These are phyloP conservation scores for Grus americana DNA, from an alignment of 2,113 vertebrate genomes.

Conservation along the genomic window DNA sequence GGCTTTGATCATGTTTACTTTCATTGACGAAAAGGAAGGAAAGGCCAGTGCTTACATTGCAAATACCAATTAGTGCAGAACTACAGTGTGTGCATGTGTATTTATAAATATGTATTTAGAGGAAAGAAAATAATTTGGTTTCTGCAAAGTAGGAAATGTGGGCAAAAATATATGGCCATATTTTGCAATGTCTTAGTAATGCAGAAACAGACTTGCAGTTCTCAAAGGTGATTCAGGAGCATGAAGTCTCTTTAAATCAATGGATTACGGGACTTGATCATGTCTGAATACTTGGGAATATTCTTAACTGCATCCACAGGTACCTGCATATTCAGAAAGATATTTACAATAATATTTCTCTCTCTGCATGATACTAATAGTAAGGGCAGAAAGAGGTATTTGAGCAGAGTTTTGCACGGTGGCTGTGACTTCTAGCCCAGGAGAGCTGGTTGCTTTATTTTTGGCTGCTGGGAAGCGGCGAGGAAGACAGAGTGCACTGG, in stretches of 20 bases:
- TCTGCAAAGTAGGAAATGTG: neutral
- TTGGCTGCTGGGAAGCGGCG: neutral
- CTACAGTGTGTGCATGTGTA: neutral
- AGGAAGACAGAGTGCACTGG: neutral
- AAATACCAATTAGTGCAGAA: conserved; percentile 51
- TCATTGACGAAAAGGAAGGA: conserved; percentile 31
- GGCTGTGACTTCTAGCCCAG: neutral
- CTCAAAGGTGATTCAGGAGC: neutral
- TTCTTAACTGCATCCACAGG: neutral
- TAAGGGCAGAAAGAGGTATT: neutral
- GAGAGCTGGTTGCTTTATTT: neutral
- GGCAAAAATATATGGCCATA: neutral
- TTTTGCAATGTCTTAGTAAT: neutral
- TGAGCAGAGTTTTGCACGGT: neutral
- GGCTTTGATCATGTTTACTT: conserved; percentile 56
- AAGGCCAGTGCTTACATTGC: conserved; percentile 48
- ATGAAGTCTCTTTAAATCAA: neutral
- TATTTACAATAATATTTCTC: neutral
- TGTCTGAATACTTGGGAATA: neutral
- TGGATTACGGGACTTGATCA: neutral
- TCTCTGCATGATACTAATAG: neutral
- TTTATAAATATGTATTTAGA: conserved; percentile 48
- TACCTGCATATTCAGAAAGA: neutral
- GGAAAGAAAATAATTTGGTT: conserved; percentile 49
- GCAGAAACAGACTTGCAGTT: neutral